A percentile compares a stretch with the other conserved stretches of the same genome.
phyloP scores from a whole-genome alignment of 2,888 invertebrate species.

The Macaria liturata region DNA sequence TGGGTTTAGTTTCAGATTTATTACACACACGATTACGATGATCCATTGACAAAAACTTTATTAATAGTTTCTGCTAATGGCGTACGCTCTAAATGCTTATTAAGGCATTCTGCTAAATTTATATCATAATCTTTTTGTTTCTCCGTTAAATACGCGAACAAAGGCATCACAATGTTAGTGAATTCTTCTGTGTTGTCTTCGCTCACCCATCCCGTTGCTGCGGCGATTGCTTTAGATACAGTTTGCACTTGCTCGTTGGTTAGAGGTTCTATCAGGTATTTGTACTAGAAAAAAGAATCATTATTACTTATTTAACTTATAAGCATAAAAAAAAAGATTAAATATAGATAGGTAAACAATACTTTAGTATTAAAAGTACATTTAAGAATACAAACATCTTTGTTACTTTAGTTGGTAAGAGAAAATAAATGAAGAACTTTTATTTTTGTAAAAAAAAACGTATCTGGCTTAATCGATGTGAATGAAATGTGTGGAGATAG shows the following conservation, averaged over 20 bases:
- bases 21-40: neutral
- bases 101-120: slow-evolving; percentile 38
- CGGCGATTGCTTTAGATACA: slow-evolving; percentile 48
- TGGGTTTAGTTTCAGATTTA: no score
- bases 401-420: no score
- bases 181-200: slow-evolving; percentile 51
- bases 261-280: slow-evolving; percentile 59
- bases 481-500: no score
- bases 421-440: no score
- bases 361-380: no score
- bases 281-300: slow-evolving; percentile 56
- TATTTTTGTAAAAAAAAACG: no score
- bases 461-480: no score
- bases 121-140: slow-evolving; percentile 47
- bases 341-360: no score
- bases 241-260: slow-evolving; percentile 49
- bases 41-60: slow-evolving; percentile 35
- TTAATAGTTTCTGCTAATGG: slow-evolving; percentile 21
- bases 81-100: slow-evolving; percentile 17
- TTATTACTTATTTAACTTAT: no score
- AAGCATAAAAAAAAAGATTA: no score
- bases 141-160: slow-evolving; percentile 60
- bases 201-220: slow-evolving; percentile 44
- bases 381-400: no score
- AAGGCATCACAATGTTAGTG: slow-evolving; percentile 49